Evolutionary conservation across 2,888 invertebrate genomes (phyloP).

Genomic region (Sepioteuthis lessoniana): DNA sequence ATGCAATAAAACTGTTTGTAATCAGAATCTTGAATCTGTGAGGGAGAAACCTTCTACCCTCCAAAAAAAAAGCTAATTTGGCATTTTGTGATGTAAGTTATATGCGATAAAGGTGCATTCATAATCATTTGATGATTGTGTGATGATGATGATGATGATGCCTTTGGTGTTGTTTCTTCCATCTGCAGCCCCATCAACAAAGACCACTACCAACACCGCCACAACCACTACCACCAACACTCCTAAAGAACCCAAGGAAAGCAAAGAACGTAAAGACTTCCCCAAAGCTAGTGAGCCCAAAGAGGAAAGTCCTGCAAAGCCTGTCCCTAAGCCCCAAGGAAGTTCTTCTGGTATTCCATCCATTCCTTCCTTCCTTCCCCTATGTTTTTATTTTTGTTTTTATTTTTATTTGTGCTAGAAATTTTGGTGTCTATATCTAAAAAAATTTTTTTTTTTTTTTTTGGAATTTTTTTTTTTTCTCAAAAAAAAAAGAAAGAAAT

Average conservation of each 20-base stretch:
- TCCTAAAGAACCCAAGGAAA: background rate
- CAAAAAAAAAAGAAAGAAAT: no score
- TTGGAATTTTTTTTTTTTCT: background rate
- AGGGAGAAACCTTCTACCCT: background rate
- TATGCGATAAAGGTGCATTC: background rate
- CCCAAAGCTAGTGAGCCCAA: background rate
- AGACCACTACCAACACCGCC: background rate
- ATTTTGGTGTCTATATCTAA: no score
- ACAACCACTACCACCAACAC: background rate
- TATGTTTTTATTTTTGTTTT: background rate
- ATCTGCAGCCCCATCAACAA: background rate
- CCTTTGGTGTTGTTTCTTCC: constrained; percentile 6
- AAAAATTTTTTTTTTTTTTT: background rate
- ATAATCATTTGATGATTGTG: background rate
- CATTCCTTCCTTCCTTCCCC: background rate
- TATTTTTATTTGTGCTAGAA: background rate
- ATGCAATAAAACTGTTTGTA: no score
- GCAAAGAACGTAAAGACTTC: background rate
- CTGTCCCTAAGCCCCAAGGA: background rate
- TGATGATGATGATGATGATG: background rate
- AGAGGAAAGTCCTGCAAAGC: background rate
- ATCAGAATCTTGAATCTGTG: background rate
- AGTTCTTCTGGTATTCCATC: background rate
- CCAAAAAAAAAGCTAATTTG: no score
- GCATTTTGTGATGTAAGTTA: background rate